Evolutionary conservation across 1,140 invertebrate species (phyloP), one percentile per base, ranked within the genome.

Genomic region (Drosophila littoralis): DNA sequence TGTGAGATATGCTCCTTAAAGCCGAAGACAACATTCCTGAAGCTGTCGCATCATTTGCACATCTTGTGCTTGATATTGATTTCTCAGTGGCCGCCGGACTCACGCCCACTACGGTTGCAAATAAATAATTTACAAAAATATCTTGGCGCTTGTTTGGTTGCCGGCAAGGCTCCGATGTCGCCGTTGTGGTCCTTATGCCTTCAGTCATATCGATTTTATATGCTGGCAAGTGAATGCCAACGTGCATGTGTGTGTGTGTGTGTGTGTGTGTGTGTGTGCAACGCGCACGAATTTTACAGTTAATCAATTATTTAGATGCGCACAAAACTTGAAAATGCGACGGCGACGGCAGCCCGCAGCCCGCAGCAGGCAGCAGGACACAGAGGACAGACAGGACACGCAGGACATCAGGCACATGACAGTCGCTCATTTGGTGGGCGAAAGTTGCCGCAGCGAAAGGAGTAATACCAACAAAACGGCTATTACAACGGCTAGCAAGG

Each of bases 261-360:
- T 50, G 17, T 55, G 50, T 59, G 22, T 70, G 8, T 79, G 15
- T 80, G 57, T 82, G 50, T 50, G 52, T 74, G 64, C 81, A 76
- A 73, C 64, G 78, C 64, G 66, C 83, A 80, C 84, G 79, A 88
- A 80, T 83, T 88, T 88, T 89, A 80, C 64, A 88, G 79, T 66
- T 88, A 77, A 88, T 88, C 73, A 88, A 89, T 89, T 88, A 88
- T 88, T 88, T 88, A 88, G 83, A 83, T 88, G 83, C 83, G 83
- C 83, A 88, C 84, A 83, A 88, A 85, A 88, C 80, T 89, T 88
- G 60, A 88, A 85, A 85, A 80, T 73, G 76, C 60, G 59, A 55
- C 15, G 35, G 38, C 46, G 22, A 28, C 4, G 46, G 9, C 36
- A 38, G 38, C 0, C 1, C 48, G 28, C 28, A 10, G 40, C 46